Evolutionary conservation across 2,113 vertebrate genomes (phyloP), one percentile per base, ranked within the genome.

Genomic region (Centropristis striata): DNA sequence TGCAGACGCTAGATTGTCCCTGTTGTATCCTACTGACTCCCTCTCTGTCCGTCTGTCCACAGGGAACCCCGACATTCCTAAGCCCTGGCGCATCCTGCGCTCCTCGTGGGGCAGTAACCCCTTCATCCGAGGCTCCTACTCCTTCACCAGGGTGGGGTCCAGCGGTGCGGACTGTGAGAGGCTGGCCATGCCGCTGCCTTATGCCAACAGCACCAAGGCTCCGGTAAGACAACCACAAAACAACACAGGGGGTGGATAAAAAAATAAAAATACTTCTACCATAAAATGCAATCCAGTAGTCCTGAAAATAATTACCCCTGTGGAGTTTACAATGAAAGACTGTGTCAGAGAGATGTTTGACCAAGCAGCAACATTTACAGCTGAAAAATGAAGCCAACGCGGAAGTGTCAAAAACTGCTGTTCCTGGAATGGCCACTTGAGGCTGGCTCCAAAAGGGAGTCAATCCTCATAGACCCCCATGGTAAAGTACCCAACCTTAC

Each of bases 51-150:
- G 6, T 57, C 25, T 28, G 10, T 86, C 54, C 32, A 32, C 84
- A 99, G 98, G 98, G 88, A 99, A 99, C 81, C 96, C 97, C 51
- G 94, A 98, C 96, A 99, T 99, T 96, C 98, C 98, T 8, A 99
- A 99, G 91, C 98, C 98, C 78, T 95, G 96, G 39, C 95, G 97
- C 55, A 96, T 99, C 93, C 93, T 99, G 94, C 97, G 98, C 58
- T 99, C 98, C 4, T 96, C 96, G 1, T 99, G 98, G 98, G 98
- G 98, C 89, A 99, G 96, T 84, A 98, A 99, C 88, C 96, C 97
- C 1, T 91, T 96, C 84, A 98, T 99, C 93, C 94, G 95, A 27
- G 98, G 98, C 18, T 99, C 98, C 71, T 99, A 99, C 92, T 98
- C 98, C 14, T 99, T 98, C 90, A 99, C 97, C 50, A 96, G 97